Base-by-base conservation (phyloP, 2,888 invertebrate genomes). In the Drosophila cyrtoloma region DNA sequence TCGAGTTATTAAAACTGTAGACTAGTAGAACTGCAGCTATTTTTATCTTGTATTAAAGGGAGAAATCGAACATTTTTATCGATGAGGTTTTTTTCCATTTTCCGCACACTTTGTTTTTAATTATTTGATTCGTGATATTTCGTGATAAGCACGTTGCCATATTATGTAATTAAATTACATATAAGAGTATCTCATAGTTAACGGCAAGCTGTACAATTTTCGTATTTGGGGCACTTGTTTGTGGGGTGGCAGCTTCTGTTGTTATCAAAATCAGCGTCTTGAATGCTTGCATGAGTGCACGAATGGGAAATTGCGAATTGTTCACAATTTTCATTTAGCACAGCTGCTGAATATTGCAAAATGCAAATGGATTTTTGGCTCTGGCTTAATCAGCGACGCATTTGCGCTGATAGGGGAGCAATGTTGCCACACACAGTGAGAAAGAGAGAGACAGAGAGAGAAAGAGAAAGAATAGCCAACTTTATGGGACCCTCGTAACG, bases 121-220 rank as follows among this genome's bases (percentile, higher is more conserved):
- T 87, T 88, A 85, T 76, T 82, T 87, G 79, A 87, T 87, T 70
- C 63, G 28, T 9, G 47, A 26, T 47, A 16, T 47, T 47, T 26
- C 16, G 19, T 69, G 86, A 87, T 90, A 85, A 87, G 85, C 74
- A 42, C 53, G 56, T 30, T 67, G 57, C 59, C 60, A 71, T 62
- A 75, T 73, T 79, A 70, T 75, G 65, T 68, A 70, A 68, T 78
- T 72, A 73, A 71, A 77, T 47, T 26, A 47, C 47, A 62, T 66
- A 75, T 52, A 56, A 81, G 71, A 44, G 67, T 75, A 71, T 80
- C 75, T 42, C 62, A 69, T 56, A 67, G 55, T 72, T 78, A 68
- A 73, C 73, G 71, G 69, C 69, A 55, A 71, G 62, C 51, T 19
- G 28, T 51, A 57, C 58, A 63, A 66, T 50, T 42, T 44, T 32